phyloP scores from a whole-genome alignment of 2,797 vertebrate genomes.

The Anas georgica region DNA sequence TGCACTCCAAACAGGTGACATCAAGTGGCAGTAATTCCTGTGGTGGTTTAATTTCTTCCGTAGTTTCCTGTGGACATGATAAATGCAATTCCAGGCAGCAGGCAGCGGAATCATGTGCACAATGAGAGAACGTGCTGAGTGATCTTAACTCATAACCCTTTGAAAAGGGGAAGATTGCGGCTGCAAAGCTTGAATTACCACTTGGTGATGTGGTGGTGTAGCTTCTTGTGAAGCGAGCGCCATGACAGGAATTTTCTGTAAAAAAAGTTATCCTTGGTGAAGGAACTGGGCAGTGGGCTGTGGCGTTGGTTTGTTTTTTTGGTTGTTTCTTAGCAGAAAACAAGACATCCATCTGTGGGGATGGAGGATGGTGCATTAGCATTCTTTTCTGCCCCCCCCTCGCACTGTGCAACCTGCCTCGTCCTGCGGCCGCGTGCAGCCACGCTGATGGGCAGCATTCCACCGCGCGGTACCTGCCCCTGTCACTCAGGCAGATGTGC shows the following conservation, averaged over 20 bases:
- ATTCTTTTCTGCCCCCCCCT: not conserved
- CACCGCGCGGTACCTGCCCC: not conserved
- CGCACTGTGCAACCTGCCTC: not conserved
- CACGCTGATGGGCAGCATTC: not conserved
- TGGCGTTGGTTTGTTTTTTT: not conserved
- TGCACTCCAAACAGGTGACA: not conserved
- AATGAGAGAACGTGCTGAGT: accelerated
- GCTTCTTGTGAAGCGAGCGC: not conserved
- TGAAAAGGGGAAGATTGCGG: not conserved
- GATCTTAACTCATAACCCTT: not conserved
- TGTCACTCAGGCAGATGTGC: not conserved
- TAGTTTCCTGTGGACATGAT: not conserved
- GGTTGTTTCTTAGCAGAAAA: not conserved
- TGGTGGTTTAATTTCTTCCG: not conserved
- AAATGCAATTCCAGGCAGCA: not conserved
- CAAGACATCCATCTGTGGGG: not conserved
- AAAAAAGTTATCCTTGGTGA: not conserved
- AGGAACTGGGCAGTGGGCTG: not conserved
- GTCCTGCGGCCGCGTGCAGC: not conserved
- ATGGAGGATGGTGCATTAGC: not conserved
- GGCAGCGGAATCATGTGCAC: not conserved
- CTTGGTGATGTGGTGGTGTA: not conserved
- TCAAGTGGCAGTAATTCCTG: not conserved
- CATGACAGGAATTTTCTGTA: not conserved
- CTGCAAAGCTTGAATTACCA: not conserved